phyloP scores from a whole-genome alignment of 2,888 invertebrate genomes.

The Bombylius major region DNA sequence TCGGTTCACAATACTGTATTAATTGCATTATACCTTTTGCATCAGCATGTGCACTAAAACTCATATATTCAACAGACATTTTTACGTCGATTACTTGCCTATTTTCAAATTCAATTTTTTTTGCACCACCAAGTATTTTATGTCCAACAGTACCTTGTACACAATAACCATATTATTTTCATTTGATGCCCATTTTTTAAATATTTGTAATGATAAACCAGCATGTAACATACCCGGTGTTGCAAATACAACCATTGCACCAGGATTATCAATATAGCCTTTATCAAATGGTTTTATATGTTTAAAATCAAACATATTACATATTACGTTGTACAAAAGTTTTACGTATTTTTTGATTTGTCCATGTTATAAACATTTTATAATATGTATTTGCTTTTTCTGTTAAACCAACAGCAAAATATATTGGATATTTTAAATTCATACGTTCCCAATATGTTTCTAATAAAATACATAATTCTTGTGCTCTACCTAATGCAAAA shows the following conservation, averaged over 20 bases:
- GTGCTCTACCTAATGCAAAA: constrained; percentile 95
- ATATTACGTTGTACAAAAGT: constrained; percentile 98
- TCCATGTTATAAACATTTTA: constrained; percentile 99
- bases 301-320: constrained; percentile 99
- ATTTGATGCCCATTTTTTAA: constrained; percentile 97
- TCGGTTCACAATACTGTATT: constrained; percentile 93
- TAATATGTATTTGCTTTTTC: constrained; percentile 99
- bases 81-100: constrained; percentile 88
- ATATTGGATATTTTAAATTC: constrained; percentile 96
- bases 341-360: constrained; percentile 97
- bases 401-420: constrained; percentile 93
- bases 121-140: constrained; percentile 87
- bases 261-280: constrained; percentile 86
- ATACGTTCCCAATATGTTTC: constrained; percentile 99
- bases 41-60: constrained; percentile 98
- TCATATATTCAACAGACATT: constrained; percentile 96
- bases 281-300: constrained; percentile 97
- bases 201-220: constrained; percentile 90
- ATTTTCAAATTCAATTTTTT: constrained; percentile 90
- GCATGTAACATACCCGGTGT: constrained; percentile 99
- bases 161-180: constrained; percentile 98
- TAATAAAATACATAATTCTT: constrained; percentile 93
- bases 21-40: constrained; percentile 98
- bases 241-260: constrained; percentile 99
- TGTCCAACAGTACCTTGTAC: constrained; percentile 98